phyloP scores from a whole-genome alignment of 2,113 vertebrate genomes.

The Cinclus cinclus region DNA sequence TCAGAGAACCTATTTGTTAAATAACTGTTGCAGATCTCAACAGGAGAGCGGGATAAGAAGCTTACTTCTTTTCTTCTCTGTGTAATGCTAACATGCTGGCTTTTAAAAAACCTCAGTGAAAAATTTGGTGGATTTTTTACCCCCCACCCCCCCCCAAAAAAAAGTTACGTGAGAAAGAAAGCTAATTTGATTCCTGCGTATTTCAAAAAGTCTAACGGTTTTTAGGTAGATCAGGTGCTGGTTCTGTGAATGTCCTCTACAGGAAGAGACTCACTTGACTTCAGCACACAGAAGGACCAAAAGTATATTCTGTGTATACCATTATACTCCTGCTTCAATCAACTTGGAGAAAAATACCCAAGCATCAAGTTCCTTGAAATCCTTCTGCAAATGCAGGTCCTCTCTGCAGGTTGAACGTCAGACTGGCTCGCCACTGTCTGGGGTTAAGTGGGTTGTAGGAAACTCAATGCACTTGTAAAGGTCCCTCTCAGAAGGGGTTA shows the following conservation, averaged over 20 bases:
- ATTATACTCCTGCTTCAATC: neutral
- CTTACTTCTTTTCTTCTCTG: slow-evolving; percentile 47
- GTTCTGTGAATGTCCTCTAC: slow-evolving; percentile 46
- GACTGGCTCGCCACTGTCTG: neutral
- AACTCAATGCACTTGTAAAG: slow-evolving; percentile 42
- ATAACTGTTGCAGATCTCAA: slow-evolving; percentile 42
- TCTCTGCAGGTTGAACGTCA: neutral
- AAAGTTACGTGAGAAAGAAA: slow-evolving; percentile 43
- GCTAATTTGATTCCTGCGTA: slow-evolving; percentile 59
- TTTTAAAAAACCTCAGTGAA: slow-evolving; percentile 70
- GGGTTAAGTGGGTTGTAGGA: slow-evolving; percentile 27
- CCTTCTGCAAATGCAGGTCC: neutral
- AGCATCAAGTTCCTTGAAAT: neutral
- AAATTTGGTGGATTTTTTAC: slow-evolving; percentile 21
- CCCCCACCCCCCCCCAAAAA: neutral
- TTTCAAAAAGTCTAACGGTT: slow-evolving; percentile 64
- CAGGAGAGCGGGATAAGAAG: slow-evolving; percentile 37
- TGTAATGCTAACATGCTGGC: slow-evolving; percentile 59
- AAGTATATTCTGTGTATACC: neutral
- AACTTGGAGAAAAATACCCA: slow-evolving; percentile 8
- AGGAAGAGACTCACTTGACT: slow-evolving; percentile 45
- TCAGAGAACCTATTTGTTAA: neutral
- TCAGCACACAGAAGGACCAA: slow-evolving; percentile 32
- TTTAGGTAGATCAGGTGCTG: slow-evolving; percentile 65
- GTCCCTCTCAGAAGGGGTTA: slow-evolving; percentile 42